Conservation (phyloP, 2,888 invertebrate species). For the Drosophila fungiperda region DNA sequence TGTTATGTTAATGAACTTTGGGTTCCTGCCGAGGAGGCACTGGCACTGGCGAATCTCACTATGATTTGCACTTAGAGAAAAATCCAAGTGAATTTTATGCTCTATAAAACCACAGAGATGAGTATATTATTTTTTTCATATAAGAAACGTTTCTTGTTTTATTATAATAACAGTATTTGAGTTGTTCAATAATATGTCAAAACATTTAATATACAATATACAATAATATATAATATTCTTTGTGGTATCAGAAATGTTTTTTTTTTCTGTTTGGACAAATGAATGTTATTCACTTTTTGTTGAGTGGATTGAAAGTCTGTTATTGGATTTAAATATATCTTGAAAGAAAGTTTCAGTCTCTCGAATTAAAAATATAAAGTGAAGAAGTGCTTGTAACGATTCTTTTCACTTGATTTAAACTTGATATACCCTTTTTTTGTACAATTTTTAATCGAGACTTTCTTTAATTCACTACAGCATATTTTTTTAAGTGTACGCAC, state of each 20-base stretch:
- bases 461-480: neutral
- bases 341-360: neutral
- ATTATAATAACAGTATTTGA: neutral
- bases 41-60: slow-evolving; percentile 29
- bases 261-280: neutral
- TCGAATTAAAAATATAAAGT: neutral
- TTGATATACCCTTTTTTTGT: neutral
- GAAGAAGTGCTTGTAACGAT: neutral
- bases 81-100: neutral
- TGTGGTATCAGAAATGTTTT: neutral
- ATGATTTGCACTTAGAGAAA: slow-evolving; percentile 1
- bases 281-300: neutral
- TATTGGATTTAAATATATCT: neutral
- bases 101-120: neutral
- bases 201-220: neutral
- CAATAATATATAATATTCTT: neutral
- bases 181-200: neutral
- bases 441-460: neutral
- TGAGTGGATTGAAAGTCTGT: neutral
- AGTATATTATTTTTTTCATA: neutral
- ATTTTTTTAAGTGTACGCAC: slow-evolving; percentile 1
- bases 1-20: slow-evolving; percentile 82
- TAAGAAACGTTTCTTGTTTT: no score
- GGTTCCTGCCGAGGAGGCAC: slow-evolving; percentile 21
- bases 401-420: neutral